Percentiles rank a stretch among this genome's conserved stretches.
Evolutionary conservation across 2,797 vertebrate species (phyloP).

Genomic region (Melanotaenia pygmaea): DNA sequence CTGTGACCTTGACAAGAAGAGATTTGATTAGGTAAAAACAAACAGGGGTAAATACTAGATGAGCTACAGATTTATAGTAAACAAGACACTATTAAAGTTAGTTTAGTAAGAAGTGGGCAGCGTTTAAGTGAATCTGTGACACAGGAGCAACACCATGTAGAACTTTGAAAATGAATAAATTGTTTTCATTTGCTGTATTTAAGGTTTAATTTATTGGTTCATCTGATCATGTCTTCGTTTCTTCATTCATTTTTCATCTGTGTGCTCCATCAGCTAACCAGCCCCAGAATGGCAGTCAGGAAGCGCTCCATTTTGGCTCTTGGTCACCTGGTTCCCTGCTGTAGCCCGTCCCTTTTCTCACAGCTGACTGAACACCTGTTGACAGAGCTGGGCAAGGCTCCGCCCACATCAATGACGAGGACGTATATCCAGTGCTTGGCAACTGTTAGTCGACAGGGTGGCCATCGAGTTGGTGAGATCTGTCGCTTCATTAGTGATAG

Average conservation of each 20-base stretch:
- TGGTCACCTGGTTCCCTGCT: constrained; percentile 91
- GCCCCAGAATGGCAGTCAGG: constrained; percentile 91
- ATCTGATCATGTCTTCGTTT: background rate
- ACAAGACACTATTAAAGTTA: background rate
- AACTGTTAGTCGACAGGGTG: constrained; percentile 91
- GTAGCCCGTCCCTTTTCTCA: constrained; percentile 88
- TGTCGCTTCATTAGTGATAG: background rate
- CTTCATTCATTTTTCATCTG: background rate
- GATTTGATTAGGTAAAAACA: background rate
- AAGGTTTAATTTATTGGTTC: background rate
- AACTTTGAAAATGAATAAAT: background rate
- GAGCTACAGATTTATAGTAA: background rate
- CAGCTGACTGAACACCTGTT: constrained; percentile 91
- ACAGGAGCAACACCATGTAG: background rate
- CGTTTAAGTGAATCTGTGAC: background rate
- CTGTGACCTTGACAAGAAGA: background rate
- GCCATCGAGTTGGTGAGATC: constrained; percentile 90
- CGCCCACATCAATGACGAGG: constrained; percentile 85
- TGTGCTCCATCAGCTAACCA: constrained; percentile 83
- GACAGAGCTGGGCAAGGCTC: constrained; percentile 79
- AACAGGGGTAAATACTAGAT: background rate
- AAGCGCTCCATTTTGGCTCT: constrained; percentile 92
- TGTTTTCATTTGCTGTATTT: background rate
- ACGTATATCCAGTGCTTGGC: constrained; percentile 95
- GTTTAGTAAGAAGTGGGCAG: background rate